These are phyloP conservation scores for Cosmopolites sordidus DNA, from an alignment of 2,888 invertebrate species.

Conservation along the genomic window DNA sequence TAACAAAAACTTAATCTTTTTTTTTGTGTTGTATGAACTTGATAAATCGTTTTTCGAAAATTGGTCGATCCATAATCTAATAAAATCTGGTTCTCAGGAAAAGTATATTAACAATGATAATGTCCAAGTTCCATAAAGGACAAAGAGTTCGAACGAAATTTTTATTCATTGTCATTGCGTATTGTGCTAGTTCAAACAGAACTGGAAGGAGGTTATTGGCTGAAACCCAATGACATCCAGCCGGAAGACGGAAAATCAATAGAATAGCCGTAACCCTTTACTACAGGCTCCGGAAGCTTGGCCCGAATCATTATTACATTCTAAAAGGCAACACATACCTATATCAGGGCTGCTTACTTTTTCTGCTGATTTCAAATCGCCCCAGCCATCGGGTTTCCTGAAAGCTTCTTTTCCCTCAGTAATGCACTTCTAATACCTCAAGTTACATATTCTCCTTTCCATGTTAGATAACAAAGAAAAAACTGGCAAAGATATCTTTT, in stretches of 20 bases:
- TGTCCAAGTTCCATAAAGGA: constrained; percentile 11
- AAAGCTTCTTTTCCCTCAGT: constrained; percentile 10
- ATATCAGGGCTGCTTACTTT: constrained; percentile 10
- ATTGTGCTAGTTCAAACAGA: constrained; percentile 21
- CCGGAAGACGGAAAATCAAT: constrained; percentile 37
- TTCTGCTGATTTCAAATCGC: constrained; percentile 14
- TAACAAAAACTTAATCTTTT: no score
- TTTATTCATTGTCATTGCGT: constrained; percentile 34
- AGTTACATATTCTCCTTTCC: neutral
- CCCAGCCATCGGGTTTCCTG: constrained; percentile 9
- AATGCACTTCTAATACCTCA: constrained; percentile 10
- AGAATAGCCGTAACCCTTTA: constrained; percentile 37
- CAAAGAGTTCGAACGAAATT: constrained; percentile 24
- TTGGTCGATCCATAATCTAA: no score
- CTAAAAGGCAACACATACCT: constrained; percentile 28
- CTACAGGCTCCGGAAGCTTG: constrained; percentile 34
- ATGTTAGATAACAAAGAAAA: neutral
- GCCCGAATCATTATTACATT: constrained; percentile 33
- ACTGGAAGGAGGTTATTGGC: constrained; percentile 33
- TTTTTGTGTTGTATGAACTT: no score
- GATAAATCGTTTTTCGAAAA: no score
- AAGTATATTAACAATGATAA: constrained; percentile 9
- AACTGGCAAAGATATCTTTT: no score
- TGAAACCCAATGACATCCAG: constrained; percentile 36
- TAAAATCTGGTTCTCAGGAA: neutral